Evolutionary conservation across 2,113 vertebrate species (phyloP).

Genomic region (Laticauda colubrina): DNA sequence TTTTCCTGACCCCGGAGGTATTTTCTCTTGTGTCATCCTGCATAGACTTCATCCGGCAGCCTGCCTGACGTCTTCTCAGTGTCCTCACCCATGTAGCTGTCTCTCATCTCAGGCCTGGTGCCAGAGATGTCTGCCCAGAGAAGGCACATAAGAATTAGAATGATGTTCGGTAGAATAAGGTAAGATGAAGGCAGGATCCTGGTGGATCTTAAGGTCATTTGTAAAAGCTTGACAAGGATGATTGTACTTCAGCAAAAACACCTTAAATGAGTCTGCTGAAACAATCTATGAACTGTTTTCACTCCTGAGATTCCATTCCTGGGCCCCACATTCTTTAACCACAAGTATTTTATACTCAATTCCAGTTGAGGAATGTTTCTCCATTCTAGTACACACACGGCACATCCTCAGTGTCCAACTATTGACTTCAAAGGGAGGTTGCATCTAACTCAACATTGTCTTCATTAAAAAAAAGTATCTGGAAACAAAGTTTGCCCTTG

Average conservation of each 20-base stretch:
- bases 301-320: too few species aligned
- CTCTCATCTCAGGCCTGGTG: not conserved
- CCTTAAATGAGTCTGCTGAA: not conserved
- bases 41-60: slow-evolving; percentile 6
- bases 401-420: not conserved
- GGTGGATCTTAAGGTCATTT: not conserved
- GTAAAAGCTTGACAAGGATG: not conserved
- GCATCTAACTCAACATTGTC: not conserved
- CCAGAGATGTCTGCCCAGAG: not conserved
- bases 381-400: not conserved
- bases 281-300: not conserved
- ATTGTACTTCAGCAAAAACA: not conserved
- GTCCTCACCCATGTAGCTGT: not conserved
- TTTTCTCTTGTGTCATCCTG: slow-evolving; percentile 19
- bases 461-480: not conserved
- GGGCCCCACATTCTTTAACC: not conserved
- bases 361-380: not conserved
- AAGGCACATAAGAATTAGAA: not conserved
- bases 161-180: too few species aligned
- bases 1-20: not conserved
- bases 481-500: not conserved
- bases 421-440: not conserved
- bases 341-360: not conserved
- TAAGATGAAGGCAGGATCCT: not conserved
- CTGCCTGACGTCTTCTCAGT: not conserved